phyloP scores from a whole-genome alignment of 2,888 invertebrate genomes.

The Parelbella ahira region DNA sequence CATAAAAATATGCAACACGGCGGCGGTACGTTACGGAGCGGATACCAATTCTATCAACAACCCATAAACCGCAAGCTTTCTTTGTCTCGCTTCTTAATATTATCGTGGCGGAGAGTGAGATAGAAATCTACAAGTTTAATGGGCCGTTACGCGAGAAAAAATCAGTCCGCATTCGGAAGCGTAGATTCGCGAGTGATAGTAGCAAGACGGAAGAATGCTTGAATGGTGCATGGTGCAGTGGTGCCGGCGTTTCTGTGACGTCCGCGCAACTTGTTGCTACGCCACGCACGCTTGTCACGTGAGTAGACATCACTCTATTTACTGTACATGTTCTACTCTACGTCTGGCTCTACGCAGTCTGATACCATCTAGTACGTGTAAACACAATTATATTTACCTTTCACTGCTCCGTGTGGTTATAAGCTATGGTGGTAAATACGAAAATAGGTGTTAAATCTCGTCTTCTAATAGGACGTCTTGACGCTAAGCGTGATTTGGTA shows the following conservation, averaged over 20 bases:
- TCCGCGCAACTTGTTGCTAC: constrained; percentile 51
- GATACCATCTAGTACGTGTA: too few relatives aligned
- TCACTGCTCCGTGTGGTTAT: too few relatives aligned
- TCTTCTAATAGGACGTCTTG: too few relatives aligned
- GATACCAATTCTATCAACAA: constrained; percentile 81
- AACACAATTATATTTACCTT: too few relatives aligned
- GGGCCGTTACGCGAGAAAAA: constrained; percentile 80
- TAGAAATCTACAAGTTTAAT: constrained; percentile 80
- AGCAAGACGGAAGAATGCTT: constrained; percentile 63
- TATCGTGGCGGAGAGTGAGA: constrained; percentile 69
- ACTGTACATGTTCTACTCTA: too few relatives aligned
- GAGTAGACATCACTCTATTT: too few relatives aligned
- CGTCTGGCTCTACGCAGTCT: too few relatives aligned
- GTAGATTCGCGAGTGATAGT: constrained; percentile 79
- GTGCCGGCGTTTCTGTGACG: constrained; percentile 28
- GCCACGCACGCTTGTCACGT: constrained; percentile 37
- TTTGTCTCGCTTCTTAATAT: constrained; percentile 75
- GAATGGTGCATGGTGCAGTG: constrained; percentile 59
- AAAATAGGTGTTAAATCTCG: too few relatives aligned
- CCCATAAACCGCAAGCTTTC: constrained; percentile 81
- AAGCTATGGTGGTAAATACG: too few relatives aligned
- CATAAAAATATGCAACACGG: constrained; percentile 76
- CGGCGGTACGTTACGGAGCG: constrained; percentile 74
- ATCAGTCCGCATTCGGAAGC: constrained; percentile 79
- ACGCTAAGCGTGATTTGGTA: too few relatives aligned